A percentile compares a stretch with the other conserved stretches of the same genome.
phyloP scores from a whole-genome alignment of 2,888 invertebrate species.

The Callimorpha dominula region DNA sequence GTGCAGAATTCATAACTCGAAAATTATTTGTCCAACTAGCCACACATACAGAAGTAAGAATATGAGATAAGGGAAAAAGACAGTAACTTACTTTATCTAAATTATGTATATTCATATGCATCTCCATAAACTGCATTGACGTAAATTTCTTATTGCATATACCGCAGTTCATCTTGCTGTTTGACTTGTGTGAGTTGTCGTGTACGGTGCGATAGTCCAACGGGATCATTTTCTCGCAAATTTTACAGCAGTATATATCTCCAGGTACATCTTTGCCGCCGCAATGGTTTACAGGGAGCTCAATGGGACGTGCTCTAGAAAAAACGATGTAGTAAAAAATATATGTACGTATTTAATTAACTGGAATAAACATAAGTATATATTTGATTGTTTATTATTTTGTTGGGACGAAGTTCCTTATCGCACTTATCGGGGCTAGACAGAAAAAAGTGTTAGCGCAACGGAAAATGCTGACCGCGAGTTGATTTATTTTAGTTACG shows the following conservation, averaged over 20 bases:
- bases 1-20: too few relatives aligned
- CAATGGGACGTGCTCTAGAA: slow-evolving; percentile 72
- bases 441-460: too few relatives aligned
- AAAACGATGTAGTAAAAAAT: neutral
- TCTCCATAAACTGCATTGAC: slow-evolving; percentile 88
- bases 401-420: too few relatives aligned
- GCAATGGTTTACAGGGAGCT: slow-evolving; percentile 77
- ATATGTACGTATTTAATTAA: too few relatives aligned
- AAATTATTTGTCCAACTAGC: too few relatives aligned
- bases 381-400: too few relatives aligned
- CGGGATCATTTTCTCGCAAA: slow-evolving; percentile 85
- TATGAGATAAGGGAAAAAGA: neutral
- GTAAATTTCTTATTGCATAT: slow-evolving; percentile 91
- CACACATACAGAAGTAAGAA: neutral
- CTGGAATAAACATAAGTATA: too few relatives aligned
- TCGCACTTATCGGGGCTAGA: too few relatives aligned
- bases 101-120: slow-evolving; percentile 91
- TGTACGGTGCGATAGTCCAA: slow-evolving; percentile 86
- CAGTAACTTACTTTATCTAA: slow-evolving; percentile 76
- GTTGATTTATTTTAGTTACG: too few relatives aligned
- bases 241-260: slow-evolving; percentile 77
- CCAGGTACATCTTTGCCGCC: slow-evolving; percentile 59
- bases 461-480: too few relatives aligned
- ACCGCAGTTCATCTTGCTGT: slow-evolving; percentile 87
- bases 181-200: slow-evolving; percentile 89